Conservation (phyloP, 2,113 vertebrate genomes). For the Physeter macrocephalus region DNA sequence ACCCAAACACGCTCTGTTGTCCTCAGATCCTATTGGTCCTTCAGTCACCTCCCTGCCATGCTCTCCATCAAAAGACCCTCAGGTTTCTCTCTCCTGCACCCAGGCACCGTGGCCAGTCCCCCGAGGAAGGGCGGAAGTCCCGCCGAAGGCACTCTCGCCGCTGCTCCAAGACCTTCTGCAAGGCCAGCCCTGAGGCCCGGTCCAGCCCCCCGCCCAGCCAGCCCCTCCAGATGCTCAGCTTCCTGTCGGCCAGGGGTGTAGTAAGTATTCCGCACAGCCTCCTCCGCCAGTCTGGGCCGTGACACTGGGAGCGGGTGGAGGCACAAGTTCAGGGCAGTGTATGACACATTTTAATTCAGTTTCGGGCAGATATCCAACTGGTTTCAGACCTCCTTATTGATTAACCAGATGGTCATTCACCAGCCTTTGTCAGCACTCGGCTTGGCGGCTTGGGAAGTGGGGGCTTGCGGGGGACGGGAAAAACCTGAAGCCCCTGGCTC, state of each 20-base stretch:
- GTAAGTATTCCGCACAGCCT: slow-evolving; percentile 87
- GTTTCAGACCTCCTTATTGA: slow-evolving; percentile 64
- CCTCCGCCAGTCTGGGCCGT: slow-evolving; percentile 58
- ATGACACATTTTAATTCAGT: slow-evolving; percentile 61
- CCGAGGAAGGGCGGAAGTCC: slow-evolving; percentile 78
- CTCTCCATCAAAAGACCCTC: background rate
- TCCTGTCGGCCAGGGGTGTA: slow-evolving; percentile 85
- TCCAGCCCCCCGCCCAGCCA: slow-evolving; percentile 73
- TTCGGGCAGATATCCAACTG: slow-evolving; percentile 63
- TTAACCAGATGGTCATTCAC: slow-evolving; percentile 61
- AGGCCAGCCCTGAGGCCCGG: slow-evolving; percentile 76
- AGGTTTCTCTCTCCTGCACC: background rate
- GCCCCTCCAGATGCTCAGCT: slow-evolving; percentile 80
- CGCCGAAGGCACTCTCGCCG: slow-evolving; percentile 72
- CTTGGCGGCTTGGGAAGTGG: slow-evolving; percentile 1
- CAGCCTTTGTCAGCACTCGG: slow-evolving; percentile 59
- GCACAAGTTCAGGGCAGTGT: slow-evolving; percentile 35
- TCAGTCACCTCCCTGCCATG: background rate
- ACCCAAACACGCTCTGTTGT: background rate
- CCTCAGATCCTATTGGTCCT: background rate
- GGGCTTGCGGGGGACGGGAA: background rate
- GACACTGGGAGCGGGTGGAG: slow-evolving; percentile 43
- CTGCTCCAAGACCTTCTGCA: slow-evolving; percentile 65
- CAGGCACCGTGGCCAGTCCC: slow-evolving; percentile 84
- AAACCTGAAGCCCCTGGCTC: background rate